Conservation (phyloP, 2,113 vertebrate species). For the Turnix velox region DNA sequence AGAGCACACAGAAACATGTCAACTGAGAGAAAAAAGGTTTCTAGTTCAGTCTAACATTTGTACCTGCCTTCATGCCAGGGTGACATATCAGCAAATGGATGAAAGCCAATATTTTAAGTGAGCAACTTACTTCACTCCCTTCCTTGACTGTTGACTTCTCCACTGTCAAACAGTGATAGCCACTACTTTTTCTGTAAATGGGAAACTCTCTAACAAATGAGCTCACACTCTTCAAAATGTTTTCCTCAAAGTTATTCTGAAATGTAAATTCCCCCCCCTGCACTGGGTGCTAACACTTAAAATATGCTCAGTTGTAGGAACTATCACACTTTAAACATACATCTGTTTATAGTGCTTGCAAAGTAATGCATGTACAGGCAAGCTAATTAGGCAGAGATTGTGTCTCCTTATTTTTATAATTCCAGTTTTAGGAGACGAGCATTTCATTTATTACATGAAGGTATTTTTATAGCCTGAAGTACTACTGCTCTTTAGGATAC, state of each 20-base stretch:
- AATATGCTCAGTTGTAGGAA: background rate
- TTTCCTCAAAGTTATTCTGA: background rate
- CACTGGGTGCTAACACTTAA: background rate
- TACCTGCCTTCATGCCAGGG: background rate
- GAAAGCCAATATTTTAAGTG: constrained; percentile 3
- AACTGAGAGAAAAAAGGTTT: background rate
- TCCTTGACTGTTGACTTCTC: background rate
- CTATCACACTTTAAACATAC: constrained; percentile 14
- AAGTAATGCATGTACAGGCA: constrained; percentile 39
- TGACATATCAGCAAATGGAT: background rate
- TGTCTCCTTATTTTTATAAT: constrained; percentile 71
- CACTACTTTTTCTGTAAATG: background rate
- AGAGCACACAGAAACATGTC: background rate
- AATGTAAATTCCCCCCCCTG: background rate
- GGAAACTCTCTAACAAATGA: background rate
- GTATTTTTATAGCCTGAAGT: constrained; percentile 69
- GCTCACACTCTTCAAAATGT: background rate
- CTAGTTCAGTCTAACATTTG: background rate
- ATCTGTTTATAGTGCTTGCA: constrained; percentile 22
- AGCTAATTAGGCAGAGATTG: constrained; percentile 49
- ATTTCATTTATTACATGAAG: constrained; percentile 71
- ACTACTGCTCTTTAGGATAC: constrained; percentile 60
- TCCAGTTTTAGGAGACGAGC: constrained; percentile 67
- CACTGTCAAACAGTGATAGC: background rate
- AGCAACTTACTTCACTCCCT: background rate